phyloP scores from a whole-genome alignment of 2,797 vertebrate species.

The Crocodylus rhombifer region DNA sequence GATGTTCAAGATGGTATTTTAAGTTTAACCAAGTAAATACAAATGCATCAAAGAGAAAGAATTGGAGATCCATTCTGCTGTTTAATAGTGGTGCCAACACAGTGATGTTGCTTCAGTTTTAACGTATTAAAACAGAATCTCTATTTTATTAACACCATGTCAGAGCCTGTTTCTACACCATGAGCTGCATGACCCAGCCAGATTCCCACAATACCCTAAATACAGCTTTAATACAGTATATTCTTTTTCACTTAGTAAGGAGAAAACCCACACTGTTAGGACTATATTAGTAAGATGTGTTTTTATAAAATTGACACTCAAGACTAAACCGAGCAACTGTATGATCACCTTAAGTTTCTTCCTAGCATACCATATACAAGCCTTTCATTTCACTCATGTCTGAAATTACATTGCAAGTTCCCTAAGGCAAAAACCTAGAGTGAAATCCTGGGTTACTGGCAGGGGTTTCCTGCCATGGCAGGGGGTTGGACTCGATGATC shows the following conservation, averaged over 20 bases:
- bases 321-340: not conserved
- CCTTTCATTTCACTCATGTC: too few species aligned
- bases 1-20: not conserved
- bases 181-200: not conserved
- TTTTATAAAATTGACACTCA: not conserved
- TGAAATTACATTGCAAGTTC: not conserved
- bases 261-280: not conserved
- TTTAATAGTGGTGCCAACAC: not conserved
- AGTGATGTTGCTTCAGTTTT: not conserved
- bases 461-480: too few species aligned
- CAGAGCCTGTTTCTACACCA: not conserved
- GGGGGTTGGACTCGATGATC: too few species aligned
- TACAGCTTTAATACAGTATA: not conserved
- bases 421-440: not conserved
- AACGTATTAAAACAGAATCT: not conserved
- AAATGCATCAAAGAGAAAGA: not conserved
- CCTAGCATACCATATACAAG: not conserved
- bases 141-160: not conserved
- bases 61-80: not conserved
- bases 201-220: not conserved
- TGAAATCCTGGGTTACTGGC: not conserved
- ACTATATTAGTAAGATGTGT: not conserved
- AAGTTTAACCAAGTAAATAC: not conserved
- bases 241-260: not conserved
- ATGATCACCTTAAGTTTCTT: not conserved